phyloP scores from a whole-genome alignment of 2,113 vertebrate species.

The Setophaga coronata region DNA sequence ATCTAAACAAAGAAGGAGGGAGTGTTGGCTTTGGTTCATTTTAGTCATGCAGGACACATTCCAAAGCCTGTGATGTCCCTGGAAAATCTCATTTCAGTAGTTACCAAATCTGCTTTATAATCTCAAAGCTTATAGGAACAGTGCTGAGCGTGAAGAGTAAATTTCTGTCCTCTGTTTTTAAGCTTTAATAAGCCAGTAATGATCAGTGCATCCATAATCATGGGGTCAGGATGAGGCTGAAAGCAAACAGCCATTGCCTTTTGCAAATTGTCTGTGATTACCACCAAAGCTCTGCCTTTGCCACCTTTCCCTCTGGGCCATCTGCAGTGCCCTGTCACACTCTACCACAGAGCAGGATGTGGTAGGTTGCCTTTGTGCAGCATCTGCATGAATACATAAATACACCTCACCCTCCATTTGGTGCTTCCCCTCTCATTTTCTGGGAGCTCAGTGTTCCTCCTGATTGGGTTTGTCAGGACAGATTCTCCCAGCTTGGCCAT shows the following conservation, averaged over 20 bases:
- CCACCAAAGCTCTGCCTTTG: not conserved
- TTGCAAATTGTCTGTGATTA: not conserved
- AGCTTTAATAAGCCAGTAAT: slow-evolving; percentile 9
- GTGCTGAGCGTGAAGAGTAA: not conserved
- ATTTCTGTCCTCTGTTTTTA: slow-evolving; percentile 21
- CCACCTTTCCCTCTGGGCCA: not conserved
- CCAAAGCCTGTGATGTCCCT: not conserved
- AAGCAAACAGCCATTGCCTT: not conserved
- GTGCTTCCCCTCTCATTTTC: not conserved
- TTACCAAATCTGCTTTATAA: not conserved
- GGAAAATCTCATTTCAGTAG: not conserved
- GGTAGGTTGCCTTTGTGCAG: not conserved
- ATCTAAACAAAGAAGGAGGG: not conserved
- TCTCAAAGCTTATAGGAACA: not conserved
- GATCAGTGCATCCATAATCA: not conserved
- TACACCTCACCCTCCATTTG: not conserved
- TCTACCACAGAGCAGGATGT: not conserved
- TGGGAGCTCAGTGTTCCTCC: not conserved
- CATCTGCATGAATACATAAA: not conserved
- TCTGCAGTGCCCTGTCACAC: not conserved
- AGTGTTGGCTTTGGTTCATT: not conserved
- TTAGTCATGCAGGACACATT: not conserved
- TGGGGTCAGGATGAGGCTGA: not conserved
- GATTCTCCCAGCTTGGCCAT: not conserved
- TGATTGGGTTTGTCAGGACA: not conserved